phyloP scores from a whole-genome alignment of 2,113 vertebrate species.

The Sinocyclocheilus anshuiensis region DNA sequence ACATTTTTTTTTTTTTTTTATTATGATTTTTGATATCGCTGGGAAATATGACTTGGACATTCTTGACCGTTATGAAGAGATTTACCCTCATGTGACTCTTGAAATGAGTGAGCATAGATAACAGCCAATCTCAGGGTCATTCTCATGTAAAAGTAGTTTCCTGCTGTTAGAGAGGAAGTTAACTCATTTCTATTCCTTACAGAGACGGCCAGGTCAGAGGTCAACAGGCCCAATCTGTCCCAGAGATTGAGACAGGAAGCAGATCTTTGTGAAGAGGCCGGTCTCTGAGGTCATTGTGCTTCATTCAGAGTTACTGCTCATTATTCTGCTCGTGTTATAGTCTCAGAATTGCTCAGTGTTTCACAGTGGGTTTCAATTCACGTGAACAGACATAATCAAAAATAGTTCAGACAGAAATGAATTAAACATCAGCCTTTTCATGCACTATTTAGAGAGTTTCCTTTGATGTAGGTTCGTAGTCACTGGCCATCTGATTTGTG shows the following conservation, averaged over 20 bases:
- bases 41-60: background rate
- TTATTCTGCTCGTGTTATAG: background rate
- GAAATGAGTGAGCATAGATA: slow-evolving; percentile 2
- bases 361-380: background rate
- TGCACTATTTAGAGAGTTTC: background rate
- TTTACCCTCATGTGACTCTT: background rate
- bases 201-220: background rate
- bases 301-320: background rate
- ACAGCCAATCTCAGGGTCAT: background rate
- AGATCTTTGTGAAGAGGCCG: background rate
- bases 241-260: background rate
- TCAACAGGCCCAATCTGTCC: background rate
- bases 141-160: background rate
- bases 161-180: background rate
- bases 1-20: too few relatives aligned
- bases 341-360: background rate
- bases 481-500: too few relatives aligned
- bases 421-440: background rate
- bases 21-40: too few relatives aligned
- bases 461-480: too few relatives aligned
- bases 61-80: too few relatives aligned
- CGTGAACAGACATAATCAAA: background rate
- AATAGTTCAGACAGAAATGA: background rate
- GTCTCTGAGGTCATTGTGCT: background rate
- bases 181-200: background rate